A percentile compares a stretch with the other conserved stretches of the same genome.
These are phyloP conservation scores for Amphimedon queenslandica DNA, from an alignment of 37 sponge, comb jelly and placozoan species.

Conservation along the genomic window DNA sequence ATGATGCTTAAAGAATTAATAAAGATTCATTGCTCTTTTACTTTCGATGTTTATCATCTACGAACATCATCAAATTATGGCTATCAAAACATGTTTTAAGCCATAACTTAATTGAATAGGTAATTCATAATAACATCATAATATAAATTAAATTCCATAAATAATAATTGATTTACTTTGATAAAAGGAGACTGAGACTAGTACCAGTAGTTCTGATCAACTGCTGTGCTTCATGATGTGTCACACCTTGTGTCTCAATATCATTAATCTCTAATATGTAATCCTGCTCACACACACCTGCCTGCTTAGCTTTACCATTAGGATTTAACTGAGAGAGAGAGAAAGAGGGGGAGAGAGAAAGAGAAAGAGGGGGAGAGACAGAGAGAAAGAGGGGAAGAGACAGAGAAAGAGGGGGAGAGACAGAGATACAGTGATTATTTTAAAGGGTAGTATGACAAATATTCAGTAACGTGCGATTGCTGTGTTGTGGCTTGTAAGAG, in stretches of 20 bases:
- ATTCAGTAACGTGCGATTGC: too few relatives aligned
- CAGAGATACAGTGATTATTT: too few relatives aligned
- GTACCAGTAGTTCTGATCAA: conserved; percentile 48
- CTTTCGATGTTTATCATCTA: too few relatives aligned
- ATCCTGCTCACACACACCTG: conserved; percentile 54
- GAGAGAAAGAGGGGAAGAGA: too few relatives aligned
- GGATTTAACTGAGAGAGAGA: conserved; percentile 41
- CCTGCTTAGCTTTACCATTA: conserved; percentile 60
- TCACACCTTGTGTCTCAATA: conserved; percentile 40
- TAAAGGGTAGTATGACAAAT: too few relatives aligned
- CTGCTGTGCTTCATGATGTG: conserved; percentile 68
- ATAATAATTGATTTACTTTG: conserved; percentile 55
- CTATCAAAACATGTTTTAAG: neutral
- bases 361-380: too few relatives aligned
- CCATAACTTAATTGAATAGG: neutral
- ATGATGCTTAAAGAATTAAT: too few relatives aligned
- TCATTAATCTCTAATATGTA: conserved; percentile 66
- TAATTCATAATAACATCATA: neutral
- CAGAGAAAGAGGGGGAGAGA: too few relatives aligned
- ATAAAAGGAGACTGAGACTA: conserved; percentile 25
- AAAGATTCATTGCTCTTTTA: too few relatives aligned
- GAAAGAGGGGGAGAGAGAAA: too few relatives aligned
- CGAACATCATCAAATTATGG: neutral
- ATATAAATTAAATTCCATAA: neutral
- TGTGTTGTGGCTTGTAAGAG: too few relatives aligned